A percentile compares a stretch with the other conserved stretches of the same genome.
These are phyloP conservation scores for Buphagus erythrorhynchus DNA, from an alignment of 2,797 vertebrate species.

Conservation along the genomic window DNA sequence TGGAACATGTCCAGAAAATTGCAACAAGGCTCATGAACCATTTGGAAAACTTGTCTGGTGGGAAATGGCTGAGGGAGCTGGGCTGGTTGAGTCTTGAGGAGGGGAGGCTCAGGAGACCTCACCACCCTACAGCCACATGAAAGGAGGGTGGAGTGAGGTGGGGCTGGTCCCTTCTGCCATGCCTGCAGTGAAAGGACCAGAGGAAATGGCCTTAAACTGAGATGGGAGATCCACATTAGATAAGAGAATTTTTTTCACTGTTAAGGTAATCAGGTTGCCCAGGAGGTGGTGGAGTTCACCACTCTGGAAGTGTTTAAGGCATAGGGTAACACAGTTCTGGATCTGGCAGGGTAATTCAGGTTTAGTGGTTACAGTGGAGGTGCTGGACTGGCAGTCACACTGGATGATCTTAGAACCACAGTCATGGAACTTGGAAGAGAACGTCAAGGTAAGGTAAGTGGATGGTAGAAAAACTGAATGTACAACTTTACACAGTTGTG, in stretches of 20 bases:
- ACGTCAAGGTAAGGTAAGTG: not conserved
- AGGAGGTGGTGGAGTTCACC: not conserved
- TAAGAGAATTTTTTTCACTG: too few relatives aligned
- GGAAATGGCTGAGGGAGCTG: not conserved
- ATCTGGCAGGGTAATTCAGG: not conserved
- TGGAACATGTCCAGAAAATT: not conserved
- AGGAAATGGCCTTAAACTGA: not conserved
- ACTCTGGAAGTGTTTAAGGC: not conserved
- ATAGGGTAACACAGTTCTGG: not conserved
- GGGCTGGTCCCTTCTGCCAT: fast-evolving
- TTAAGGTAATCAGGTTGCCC: not conserved
- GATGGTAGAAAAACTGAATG: not conserved
- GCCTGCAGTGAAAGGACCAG: not conserved
- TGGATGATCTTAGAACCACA: not conserved
- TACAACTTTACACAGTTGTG: too few relatives aligned
- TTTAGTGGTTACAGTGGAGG: not conserved
- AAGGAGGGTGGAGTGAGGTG: not conserved
- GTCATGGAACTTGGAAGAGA: not conserved
- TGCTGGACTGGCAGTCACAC: not conserved
- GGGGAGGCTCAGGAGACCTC: not conserved
- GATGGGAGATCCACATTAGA: not conserved
- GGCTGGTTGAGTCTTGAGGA: not conserved
- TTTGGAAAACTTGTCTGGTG: not conserved
- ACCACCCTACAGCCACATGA: not conserved
- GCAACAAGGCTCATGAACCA: fast-evolving